These are phyloP conservation scores for Ophioderma brevispina DNA, from an alignment of 35 echinoderm and acorn worm genomes.

Conservation along the genomic window DNA sequence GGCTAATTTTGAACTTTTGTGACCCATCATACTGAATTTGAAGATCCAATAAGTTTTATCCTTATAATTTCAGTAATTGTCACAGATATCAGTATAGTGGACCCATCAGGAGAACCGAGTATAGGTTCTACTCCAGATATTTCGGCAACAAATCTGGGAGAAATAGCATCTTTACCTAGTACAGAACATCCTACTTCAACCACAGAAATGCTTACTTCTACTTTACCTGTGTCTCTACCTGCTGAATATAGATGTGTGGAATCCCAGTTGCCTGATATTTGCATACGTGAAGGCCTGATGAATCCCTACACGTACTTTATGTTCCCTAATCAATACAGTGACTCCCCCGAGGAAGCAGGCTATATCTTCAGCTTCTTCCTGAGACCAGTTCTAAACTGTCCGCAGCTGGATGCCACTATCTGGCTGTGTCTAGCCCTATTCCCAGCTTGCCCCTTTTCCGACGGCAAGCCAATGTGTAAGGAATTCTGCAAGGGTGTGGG, in stretches of 20 bases:
- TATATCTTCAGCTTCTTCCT: background rate
- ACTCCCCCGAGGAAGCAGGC: background rate
- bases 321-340: background rate
- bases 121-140: too few species aligned
- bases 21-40: too few species aligned
- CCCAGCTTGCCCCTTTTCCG: background rate
- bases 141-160: too few species aligned
- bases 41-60: too few species aligned
- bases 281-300: background rate
- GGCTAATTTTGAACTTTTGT: too few species aligned
- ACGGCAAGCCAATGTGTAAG: background rate
- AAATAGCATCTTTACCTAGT: too few species aligned
- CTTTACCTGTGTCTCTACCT: background rate
- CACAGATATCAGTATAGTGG: background rate
- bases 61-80: background rate
- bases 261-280: background rate
- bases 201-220: too few species aligned
- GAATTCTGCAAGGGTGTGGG: background rate
- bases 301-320: background rate
- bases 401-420: background rate
- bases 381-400: background rate
- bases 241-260: background rate
- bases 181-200: too few species aligned
- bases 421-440: background rate
- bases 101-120: background rate